Base-by-base conservation (phyloP, 2,888 invertebrate genomes). In the Macrosiphum euphorbiae region DNA sequence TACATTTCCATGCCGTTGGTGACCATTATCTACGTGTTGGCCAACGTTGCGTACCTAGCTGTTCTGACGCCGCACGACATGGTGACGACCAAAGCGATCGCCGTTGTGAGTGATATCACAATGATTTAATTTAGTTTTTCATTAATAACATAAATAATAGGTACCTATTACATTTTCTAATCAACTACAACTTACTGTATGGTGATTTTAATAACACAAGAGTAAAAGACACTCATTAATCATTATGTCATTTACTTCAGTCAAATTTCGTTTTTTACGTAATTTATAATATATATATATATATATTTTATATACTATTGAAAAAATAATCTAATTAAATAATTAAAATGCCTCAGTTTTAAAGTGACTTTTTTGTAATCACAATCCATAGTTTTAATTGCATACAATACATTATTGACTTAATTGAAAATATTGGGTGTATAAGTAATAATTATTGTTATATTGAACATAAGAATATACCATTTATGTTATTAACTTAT, bases 41-140 rank as follows among this genome's bases (percentile, higher is more conserved):
- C 98, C 1, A 99, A 99, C 96, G 96, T 98, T 95, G 97, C 99
- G 0, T 99, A 99, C 96, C 96, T 99, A 95, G 98, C 98, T 4
- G 98, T 99, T 26, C 96, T 99, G 86, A 97, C 98, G 1, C 98
- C 98, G 0, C 96, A 97, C 84, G 98, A 98, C 95, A 98, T 99
- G 96, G 96, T 98, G 94, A 97, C 98, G 1, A 99, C 99, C 0
- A 97, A 98, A 96, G 99, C 99, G 35, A 99, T 99, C 95, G 99
- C 99, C 95, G 99, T 99, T 96, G 99, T 99, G 96, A 96, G 97
- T 96, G 20, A 95, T 58, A 26, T 58, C 58, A 58, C 26, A 26
- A 26, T 10, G 26, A 58, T 92, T 58, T 88, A 44, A 47, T 47
- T 44, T 86, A 47, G 35, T 88, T 35, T 88, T 88, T 44, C 26